These are phyloP conservation scores for Anorthoa munda DNA, from an alignment of 2,888 invertebrate species.

Conservation along the genomic window DNA sequence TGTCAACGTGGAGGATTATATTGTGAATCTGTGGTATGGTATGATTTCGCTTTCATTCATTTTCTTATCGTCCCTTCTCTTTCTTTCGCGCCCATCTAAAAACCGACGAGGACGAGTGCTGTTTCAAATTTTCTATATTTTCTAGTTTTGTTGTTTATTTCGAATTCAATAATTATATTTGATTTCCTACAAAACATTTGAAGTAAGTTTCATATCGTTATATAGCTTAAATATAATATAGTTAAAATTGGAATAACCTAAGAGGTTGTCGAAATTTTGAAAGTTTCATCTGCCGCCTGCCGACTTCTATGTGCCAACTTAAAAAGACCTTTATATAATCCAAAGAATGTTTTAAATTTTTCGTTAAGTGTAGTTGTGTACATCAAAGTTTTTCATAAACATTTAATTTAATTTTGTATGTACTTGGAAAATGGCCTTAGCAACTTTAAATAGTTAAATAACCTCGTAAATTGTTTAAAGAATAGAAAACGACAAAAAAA, in stretches of 20 bases:
- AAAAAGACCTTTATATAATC: not conserved
- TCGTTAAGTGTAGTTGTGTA: not conserved
- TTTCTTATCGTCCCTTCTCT: not conserved
- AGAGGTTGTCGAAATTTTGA: not conserved
- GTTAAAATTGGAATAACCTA: constrained; percentile 6
- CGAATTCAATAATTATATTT: not conserved
- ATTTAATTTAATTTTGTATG: not conserved
- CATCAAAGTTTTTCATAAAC: not conserved
- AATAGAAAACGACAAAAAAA: not conserved
- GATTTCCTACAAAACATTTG: not conserved
- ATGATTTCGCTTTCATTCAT: not conserved
- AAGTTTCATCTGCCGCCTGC: not conserved
- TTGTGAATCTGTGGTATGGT: not conserved
- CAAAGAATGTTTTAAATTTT: not conserved
- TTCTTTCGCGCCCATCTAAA: constrained; percentile 1
- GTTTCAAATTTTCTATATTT: not conserved
- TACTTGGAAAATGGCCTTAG: not conserved
- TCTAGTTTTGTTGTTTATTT: not conserved
- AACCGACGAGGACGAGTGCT: constrained; percentile 6
- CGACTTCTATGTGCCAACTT: not conserved
- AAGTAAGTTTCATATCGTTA: not conserved
- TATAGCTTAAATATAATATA: not conserved
- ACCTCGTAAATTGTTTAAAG: not conserved
- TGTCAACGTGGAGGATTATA: constrained; percentile 1
- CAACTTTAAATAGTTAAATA: not conserved